Evolutionary conservation across 2,113 vertebrate species (phyloP).

Genomic region (Platysteira castanea): DNA sequence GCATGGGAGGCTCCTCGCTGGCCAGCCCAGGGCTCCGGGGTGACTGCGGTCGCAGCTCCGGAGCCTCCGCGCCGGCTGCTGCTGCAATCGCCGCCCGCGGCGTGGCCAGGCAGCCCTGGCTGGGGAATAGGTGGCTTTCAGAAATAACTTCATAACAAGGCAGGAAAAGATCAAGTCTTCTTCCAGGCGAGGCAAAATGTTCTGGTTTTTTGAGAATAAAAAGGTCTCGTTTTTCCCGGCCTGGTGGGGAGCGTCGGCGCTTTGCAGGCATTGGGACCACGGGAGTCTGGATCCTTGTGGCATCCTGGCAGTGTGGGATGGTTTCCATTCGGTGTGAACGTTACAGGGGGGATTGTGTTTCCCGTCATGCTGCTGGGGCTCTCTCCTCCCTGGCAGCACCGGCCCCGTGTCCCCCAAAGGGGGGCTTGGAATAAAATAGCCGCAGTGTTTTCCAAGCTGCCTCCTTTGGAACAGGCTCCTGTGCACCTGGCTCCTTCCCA

Average conservation of each 20-base stretch:
- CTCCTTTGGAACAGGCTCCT: not conserved
- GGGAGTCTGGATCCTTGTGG: not conserved
- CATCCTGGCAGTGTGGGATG: not conserved
- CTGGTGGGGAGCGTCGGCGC: not conserved
- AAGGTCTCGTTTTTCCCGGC: not conserved
- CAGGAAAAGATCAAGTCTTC: not conserved
- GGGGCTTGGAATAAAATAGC: not conserved
- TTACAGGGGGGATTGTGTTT: not conserved
- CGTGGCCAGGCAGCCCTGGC: not conserved
- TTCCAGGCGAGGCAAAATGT: not conserved
- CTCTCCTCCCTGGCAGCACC: not conserved
- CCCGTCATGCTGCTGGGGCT: not conserved
- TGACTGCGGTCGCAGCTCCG: not conserved
- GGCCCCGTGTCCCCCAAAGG: not conserved
- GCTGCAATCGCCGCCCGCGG: not conserved
- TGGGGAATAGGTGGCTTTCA: constrained; percentile 13
- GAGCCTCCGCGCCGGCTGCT: not conserved
- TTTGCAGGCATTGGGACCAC: not conserved
- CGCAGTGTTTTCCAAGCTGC: not conserved
- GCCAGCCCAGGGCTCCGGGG: not conserved
- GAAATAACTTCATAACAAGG: not conserved
- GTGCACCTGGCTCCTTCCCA: constrained; percentile 17
- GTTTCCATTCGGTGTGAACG: not conserved
- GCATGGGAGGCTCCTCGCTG: not conserved
- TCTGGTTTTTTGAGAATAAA: not conserved